These are phyloP conservation scores for Abrostola triplasia DNA, from an alignment of 2,888 invertebrate genomes.

Conservation along the genomic window DNA sequence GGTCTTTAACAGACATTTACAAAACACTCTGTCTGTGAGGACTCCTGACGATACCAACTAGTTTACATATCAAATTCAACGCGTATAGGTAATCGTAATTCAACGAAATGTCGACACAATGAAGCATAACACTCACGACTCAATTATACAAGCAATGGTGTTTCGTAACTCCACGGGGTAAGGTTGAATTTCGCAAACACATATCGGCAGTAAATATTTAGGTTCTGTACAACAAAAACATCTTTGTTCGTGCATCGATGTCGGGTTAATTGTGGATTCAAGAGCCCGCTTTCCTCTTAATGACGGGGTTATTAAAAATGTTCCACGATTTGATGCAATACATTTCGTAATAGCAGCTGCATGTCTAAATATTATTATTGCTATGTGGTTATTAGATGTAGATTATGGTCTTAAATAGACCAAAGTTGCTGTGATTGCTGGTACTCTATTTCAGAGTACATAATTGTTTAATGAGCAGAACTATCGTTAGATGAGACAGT, in stretches of 20 bases:
- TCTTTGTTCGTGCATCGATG: conserved; percentile 56
- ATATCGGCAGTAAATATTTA: conserved; percentile 34
- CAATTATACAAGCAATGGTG: conserved; percentile 8
- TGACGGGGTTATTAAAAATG: conserved; percentile 46
- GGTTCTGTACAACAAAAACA: conserved; percentile 55
- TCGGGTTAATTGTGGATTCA: conserved; percentile 43
- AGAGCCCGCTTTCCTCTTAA: conserved; percentile 39
- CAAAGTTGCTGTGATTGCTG: background rate
- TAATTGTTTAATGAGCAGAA: background rate
- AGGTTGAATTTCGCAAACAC: conserved; percentile 36
- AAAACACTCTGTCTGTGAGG: conserved; percentile 1
- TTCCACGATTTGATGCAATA: conserved; percentile 30
- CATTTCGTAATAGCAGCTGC: conserved; percentile 40
- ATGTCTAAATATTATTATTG: conserved; percentile 14
- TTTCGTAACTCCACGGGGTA: conserved; percentile 17
- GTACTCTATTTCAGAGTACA: background rate
- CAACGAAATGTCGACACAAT: conserved; percentile 28
- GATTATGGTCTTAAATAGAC: background rate
- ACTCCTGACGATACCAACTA: conserved; percentile 9
- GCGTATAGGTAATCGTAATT: conserved; percentile 32
- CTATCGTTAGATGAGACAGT: background rate
- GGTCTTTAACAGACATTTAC: conserved; percentile 2
- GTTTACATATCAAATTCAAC: conserved; percentile 31
- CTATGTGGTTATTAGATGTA: conserved; percentile 6
- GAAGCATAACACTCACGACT: conserved; percentile 23